Conservation (phyloP, 2,888 invertebrate genomes). For the Melanophora roralis region DNA sequence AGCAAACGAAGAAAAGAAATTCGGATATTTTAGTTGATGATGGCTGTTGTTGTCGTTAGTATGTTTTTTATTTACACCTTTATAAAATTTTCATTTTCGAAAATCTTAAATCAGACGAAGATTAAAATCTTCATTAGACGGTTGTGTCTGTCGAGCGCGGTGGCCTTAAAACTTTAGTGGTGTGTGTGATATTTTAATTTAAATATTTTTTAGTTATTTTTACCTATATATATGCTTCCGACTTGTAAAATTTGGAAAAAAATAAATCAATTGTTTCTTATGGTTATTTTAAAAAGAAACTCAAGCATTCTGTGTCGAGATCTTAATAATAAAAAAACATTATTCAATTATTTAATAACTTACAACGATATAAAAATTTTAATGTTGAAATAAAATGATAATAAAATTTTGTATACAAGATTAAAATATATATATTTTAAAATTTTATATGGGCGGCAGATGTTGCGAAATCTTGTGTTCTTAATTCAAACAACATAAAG, state of each 20-base stretch:
- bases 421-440: neutral
- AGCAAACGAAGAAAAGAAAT: conserved; percentile 25
- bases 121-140: conserved; percentile 76
- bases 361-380: neutral
- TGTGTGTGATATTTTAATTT: conserved; percentile 42
- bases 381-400: conserved; percentile 2
- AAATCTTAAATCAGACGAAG: conserved; percentile 71
- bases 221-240: conserved; percentile 19
- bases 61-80: conserved; percentile 42
- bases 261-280: conserved; percentile 21
- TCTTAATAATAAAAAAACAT: neutral
- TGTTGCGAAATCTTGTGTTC: conserved; percentile 58
- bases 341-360: conserved; percentile 11
- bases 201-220: conserved; percentile 29
- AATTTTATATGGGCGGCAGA: conserved; percentile 35
- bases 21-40: conserved; percentile 16
- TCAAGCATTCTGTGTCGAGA: conserved; percentile 37
- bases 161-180: conserved; percentile 51
- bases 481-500: conserved; percentile 27
- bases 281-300: conserved; percentile 52
- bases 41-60: conserved; percentile 9
- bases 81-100: conserved; percentile 62
- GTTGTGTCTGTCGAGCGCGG: conserved; percentile 71
- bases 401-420: neutral
- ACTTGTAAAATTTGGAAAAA: conserved; percentile 45